phyloP scores from a whole-genome alignment of 2,888 invertebrate genomes.

The Lasioglossum figueresi region DNA sequence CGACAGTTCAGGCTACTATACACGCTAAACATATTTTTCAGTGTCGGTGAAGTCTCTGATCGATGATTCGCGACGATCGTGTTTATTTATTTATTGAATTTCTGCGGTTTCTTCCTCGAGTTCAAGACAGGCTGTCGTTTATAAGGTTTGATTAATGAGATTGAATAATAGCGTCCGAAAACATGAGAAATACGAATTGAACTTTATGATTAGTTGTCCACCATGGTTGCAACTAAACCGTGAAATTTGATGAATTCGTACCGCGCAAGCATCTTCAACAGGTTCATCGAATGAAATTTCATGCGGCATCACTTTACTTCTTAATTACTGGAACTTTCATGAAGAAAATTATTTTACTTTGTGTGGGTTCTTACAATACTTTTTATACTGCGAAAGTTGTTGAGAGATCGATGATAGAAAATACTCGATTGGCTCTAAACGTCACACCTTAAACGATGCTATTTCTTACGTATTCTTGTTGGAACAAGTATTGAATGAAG shows the following conservation, averaged over 20 bases:
- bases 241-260: too few relatives aligned
- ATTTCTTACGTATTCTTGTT: not conserved
- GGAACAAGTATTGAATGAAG: not conserved
- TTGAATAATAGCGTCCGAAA: not conserved
- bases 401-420: not conserved
- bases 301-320: not conserved
- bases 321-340: not conserved
- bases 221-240: too few relatives aligned
- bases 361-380: not conserved
- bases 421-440: not conserved
- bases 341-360: not conserved
- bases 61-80: not conserved
- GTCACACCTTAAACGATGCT: too few relatives aligned
- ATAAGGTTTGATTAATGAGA: not conserved
- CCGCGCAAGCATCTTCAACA: not conserved
- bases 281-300: not conserved
- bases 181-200: not conserved
- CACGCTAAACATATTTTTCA: not conserved
- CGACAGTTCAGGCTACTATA: not conserved
- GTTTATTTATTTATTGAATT: not conserved
- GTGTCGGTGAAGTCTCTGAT: not conserved
- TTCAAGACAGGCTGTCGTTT: not conserved
- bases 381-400: not conserved
- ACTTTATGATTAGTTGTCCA: too few relatives aligned
- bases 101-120: not conserved